Percentiles rank a stretch among this genome's conserved stretches.
These are phyloP conservation scores for Mactra quadrangularis DNA, from an alignment of 1,140 invertebrate genomes.

Conservation along the genomic window DNA sequence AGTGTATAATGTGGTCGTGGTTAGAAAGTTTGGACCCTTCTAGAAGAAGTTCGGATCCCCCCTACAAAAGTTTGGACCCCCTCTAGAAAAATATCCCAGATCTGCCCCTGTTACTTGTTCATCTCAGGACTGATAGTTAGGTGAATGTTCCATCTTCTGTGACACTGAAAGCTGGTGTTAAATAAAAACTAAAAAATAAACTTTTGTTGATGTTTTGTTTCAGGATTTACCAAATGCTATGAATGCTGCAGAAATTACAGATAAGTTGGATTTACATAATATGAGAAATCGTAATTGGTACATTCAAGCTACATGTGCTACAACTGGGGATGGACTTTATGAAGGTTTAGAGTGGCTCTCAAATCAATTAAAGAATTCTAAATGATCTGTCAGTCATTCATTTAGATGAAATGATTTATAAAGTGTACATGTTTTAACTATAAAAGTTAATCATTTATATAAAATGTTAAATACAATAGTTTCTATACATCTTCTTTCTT, in stretches of 20 bases:
- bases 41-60: too few species aligned
- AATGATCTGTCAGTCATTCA: constrained; percentile 30
- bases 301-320: constrained; percentile 99
- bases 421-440: too few species aligned
- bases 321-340: constrained; percentile 97
- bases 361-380: constrained; percentile 86
- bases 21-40: too few species aligned
- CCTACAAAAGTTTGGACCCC: too few species aligned
- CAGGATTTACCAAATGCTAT: constrained; percentile 99
- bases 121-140: too few species aligned
- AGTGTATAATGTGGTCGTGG: too few species aligned
- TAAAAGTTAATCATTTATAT: not conserved
- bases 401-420: constrained; percentile 2
- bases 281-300: constrained; percentile 94
- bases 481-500: not conserved
- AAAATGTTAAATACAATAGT: not conserved
- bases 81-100: too few species aligned
- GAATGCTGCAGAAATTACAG: constrained; percentile 98
- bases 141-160: too few species aligned
- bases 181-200: too few species aligned
- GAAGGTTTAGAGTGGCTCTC: constrained; percentile 99
- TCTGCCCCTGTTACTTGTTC: too few species aligned
- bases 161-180: too few species aligned
- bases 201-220: too few species aligned
- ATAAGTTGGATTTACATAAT: constrained; percentile 96